Conservation (phyloP, 2,888 invertebrate genomes). For the Pasiphila rectangulata region DNA sequence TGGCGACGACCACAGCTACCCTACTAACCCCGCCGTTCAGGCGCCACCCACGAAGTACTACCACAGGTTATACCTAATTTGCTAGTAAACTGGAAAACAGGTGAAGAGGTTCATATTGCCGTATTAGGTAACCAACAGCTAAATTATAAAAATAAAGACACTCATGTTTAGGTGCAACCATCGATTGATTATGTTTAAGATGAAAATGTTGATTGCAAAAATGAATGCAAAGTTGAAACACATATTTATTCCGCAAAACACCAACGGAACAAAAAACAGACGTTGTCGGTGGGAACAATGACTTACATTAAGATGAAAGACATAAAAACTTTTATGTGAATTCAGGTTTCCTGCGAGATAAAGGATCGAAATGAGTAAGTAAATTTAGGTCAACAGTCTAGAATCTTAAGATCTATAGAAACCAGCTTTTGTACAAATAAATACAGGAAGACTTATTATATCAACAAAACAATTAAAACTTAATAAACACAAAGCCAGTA, state of each 20-base stretch:
- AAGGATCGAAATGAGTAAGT: conserved; percentile 5
- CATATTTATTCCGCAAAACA: conserved; percentile 2
- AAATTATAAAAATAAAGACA: not conserved
- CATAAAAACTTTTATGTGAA: conserved; percentile 8
- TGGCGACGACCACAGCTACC: conserved; percentile 48
- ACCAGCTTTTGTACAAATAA: not conserved
- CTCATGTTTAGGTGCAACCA: too few species aligned
- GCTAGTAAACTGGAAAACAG: too few species aligned
- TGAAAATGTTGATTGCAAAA: too few species aligned
- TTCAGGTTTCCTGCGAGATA: not conserved
- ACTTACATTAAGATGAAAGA: not conserved
- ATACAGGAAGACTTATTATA: not conserved
- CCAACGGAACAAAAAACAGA: conserved; percentile 3
- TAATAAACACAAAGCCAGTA: conserved; percentile 4
- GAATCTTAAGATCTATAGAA: not conserved
- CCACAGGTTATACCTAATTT: too few species aligned
- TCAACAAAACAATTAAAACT: too few species aligned
- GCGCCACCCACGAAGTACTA: conserved; percentile 17
- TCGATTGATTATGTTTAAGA: too few species aligned
- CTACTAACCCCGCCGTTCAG: conserved; percentile 56
- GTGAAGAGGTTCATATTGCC: too few species aligned
- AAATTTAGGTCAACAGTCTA: conserved; percentile 1
- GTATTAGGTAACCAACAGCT: not conserved
- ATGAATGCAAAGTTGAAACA: not conserved
- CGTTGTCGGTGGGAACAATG: conserved; percentile 5